These are phyloP conservation scores for Calliopsis andreniformis DNA, from an alignment of 1,140 invertebrate species.

Conservation along the genomic window DNA sequence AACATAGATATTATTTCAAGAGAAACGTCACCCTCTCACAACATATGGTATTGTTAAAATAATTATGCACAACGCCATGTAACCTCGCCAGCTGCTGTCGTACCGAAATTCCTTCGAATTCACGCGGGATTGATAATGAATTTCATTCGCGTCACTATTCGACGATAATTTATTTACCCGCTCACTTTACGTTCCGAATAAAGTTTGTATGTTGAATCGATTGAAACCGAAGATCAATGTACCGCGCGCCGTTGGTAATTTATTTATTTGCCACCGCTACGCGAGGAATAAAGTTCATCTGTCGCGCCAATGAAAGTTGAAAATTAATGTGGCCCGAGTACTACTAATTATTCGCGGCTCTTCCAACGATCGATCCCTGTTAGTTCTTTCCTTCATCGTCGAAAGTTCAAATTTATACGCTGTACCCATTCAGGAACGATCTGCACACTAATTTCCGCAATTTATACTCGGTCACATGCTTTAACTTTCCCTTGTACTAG, in stretches of 20 bases:
- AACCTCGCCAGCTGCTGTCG: not conserved
- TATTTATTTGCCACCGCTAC: slow-evolving; percentile 15
- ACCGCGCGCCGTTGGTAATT: slow-evolving; percentile 14
- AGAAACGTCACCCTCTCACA: no score
- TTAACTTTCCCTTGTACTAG: no score
- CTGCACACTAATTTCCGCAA: not conserved
- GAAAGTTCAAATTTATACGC: not conserved
- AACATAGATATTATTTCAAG: no score
- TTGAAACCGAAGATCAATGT: slow-evolving; percentile 32
- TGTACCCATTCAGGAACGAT: not conserved
- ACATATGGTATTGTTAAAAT: no score
- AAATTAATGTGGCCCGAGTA: slow-evolving; percentile 6
- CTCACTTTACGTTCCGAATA: not conserved
- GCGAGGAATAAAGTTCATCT: not conserved
- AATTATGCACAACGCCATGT: not conserved
- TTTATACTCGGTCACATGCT: no score
- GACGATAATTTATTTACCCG: slow-evolving; percentile 41
- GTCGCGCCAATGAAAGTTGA: slow-evolving; percentile 11
- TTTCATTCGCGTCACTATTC: slow-evolving; percentile 28
- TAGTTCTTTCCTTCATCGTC: not conserved
- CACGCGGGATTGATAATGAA: slow-evolving; percentile 31
- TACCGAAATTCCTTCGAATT: slow-evolving; percentile 17
- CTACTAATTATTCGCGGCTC: not conserved
- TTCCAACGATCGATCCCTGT: not conserved
- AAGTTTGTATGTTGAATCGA: slow-evolving; percentile 31